These are phyloP conservation scores for Ectobius pallidus DNA, from an alignment of 2,888 invertebrate species.

Conservation along the genomic window DNA sequence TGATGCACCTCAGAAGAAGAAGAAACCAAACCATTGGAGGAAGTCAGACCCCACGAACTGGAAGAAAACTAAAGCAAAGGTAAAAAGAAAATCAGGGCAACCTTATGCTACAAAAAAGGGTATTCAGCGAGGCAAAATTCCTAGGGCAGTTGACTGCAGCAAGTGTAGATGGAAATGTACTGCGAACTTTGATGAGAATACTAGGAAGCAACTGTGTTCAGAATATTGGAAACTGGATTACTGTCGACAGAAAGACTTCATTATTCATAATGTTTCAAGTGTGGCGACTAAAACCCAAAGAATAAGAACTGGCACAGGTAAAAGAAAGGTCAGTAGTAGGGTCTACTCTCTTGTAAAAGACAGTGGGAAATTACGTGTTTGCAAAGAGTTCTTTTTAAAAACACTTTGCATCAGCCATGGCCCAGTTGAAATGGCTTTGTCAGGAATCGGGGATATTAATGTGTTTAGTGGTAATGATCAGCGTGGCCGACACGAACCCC, in stretches of 20 bases:
- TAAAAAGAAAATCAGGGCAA: not conserved
- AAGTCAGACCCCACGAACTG: not conserved
- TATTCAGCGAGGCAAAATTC: not conserved
- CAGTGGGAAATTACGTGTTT: not conserved
- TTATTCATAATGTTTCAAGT: not conserved
- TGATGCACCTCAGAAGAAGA: not conserved
- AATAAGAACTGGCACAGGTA: not conserved
- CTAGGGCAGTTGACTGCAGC: not conserved
- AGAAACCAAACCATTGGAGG: not conserved
- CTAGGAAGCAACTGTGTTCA: not conserved
- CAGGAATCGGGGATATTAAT: not conserved
- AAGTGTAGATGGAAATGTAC: conserved; percentile 14
- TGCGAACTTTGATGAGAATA: not conserved
- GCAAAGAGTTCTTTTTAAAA: conserved; percentile 3
- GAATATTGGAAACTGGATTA: conserved; percentile 2
- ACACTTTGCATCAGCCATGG: conserved; percentile 3
- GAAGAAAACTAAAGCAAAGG: not conserved
- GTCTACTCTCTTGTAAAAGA: not conserved
- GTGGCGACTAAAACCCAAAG: not conserved
- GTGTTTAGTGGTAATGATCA: not conserved
- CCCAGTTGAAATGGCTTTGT: not conserved
- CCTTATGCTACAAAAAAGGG: not conserved
- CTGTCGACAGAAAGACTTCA: not conserved
- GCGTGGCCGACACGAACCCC: not conserved
- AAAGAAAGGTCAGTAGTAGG: too few relatives aligned